These are phyloP conservation scores for Julus scanicus DNA, from an alignment of 2,888 invertebrate genomes.

Conservation along the genomic window DNA sequence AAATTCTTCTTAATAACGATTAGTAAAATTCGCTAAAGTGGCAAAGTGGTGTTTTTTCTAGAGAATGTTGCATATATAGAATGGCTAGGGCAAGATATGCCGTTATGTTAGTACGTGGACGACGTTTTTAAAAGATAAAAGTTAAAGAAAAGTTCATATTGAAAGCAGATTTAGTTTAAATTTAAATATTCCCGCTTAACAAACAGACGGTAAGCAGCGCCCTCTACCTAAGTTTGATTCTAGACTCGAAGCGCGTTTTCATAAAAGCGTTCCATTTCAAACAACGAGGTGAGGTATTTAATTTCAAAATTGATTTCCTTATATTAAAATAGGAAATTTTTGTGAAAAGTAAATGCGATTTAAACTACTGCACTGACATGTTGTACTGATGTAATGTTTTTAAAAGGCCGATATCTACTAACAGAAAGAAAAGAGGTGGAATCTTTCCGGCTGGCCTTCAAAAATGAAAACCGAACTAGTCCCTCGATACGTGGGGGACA, in stretches of 20 bases:
- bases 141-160: too few species aligned
- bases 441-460: conserved; percentile 14
- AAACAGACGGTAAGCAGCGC: background rate
- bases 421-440: too few species aligned
- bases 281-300: background rate
- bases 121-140: too few species aligned
- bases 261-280: background rate
- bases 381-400: background rate
- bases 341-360: background rate
- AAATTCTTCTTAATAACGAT: too few species aligned
- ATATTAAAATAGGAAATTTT: background rate
- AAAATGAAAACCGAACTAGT: conserved; percentile 34
- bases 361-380: background rate
- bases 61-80: too few species aligned
- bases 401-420: background rate
- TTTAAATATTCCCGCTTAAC: background rate
- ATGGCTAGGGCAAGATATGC: too few species aligned
- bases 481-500: conserved; percentile 39
- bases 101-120: too few species aligned
- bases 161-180: too few species aligned
- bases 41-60: too few species aligned
- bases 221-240: background rate
- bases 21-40: too few species aligned
- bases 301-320: background rate
- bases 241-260: background rate